A percentile compares a stretch with the other conserved stretches of the same genome.
Evolutionary conservation across 2,888 invertebrate species (phyloP).

Genomic region (Caenorhabditis sp.): DNA sequence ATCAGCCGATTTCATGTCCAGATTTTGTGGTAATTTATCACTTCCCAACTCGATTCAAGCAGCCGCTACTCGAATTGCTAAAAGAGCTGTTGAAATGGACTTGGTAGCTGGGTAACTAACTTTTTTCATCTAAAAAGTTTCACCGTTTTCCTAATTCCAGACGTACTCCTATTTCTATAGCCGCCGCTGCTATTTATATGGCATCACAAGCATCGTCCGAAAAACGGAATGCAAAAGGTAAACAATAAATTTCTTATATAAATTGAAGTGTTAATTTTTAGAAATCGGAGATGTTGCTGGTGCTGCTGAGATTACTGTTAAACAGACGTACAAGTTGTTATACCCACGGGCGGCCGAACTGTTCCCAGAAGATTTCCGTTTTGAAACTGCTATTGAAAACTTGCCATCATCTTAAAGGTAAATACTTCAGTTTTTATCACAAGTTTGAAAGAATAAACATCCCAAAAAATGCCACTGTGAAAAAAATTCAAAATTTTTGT

Average conservation of each 20-base stretch:
- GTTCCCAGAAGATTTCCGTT: conserved; percentile 95
- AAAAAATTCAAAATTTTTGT: no score
- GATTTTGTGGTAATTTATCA: conserved; percentile 91
- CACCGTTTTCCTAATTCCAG: conserved; percentile 82
- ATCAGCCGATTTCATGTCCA: conserved; percentile 92
- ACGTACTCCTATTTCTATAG: conserved; percentile 95
- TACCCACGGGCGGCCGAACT: conserved; percentile 85
- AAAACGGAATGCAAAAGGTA: conserved; percentile 86
- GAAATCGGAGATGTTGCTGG: conserved; percentile 98
- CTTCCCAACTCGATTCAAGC: conserved; percentile 74
- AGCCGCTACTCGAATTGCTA: conserved; percentile 94
- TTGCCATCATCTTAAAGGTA: conserved; percentile 77
- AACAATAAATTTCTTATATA: not conserved
- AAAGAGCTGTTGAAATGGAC: conserved; percentile 93
- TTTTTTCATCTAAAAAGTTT: conserved; percentile 77
- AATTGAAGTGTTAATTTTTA: conserved; percentile 51
- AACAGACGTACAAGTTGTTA: conserved; percentile 96
- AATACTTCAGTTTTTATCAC: not conserved
- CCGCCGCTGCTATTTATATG: conserved; percentile 99
- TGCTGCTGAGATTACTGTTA: conserved; percentile 95
- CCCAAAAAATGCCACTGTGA: not conserved
- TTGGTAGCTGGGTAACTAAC: conserved; percentile 78
- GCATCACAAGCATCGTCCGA: conserved; percentile 94
- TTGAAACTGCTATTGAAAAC: conserved; percentile 90
- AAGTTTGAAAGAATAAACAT: not conserved